Percentiles rank a stretch among this genome's conserved stretches.
Evolutionary conservation across 2,113 vertebrate genomes (phyloP).

Genomic region (Piprites chloris): DNA sequence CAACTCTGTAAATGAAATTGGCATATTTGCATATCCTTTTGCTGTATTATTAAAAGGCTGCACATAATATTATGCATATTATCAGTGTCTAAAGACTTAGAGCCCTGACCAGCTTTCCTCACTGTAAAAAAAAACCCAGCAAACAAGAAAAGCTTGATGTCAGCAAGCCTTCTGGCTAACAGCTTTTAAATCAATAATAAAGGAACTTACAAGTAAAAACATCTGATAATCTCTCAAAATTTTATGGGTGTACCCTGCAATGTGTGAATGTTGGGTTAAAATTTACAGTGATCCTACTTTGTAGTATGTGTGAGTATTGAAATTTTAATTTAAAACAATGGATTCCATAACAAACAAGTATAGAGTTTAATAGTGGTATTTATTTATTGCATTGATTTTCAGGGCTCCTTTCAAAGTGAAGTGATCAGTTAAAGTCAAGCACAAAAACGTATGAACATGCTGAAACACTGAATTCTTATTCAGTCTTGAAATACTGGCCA

Average conservation of each 20-base stretch:
- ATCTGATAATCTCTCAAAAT: constrained; percentile 12
- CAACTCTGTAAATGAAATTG: constrained; percentile 41
- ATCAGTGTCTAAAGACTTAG: neutral
- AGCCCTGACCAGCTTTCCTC: neutral
- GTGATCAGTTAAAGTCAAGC: neutral
- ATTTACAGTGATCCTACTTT: neutral
- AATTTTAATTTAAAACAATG: constrained; percentile 27
- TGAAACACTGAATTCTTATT: neutral
- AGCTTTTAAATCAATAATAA: constrained; percentile 17
- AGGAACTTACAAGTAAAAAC: neutral
- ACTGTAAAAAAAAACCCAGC: neutral
- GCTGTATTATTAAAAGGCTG: constrained; percentile 35
- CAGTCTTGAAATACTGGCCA: neutral
- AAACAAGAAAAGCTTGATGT: neutral
- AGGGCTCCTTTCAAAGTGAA: neutral
- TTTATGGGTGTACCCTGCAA: neutral
- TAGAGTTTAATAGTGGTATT: neutral
- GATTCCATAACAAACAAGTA: neutral
- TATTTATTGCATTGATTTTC: constrained; percentile 23
- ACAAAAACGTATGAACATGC: neutral
- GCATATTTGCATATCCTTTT: constrained; percentile 42
- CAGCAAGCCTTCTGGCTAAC: constrained; percentile 2
- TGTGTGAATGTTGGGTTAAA: constrained; percentile 3
- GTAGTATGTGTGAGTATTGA: neutral
- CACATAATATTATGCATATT: constrained; percentile 35